Conservation (phyloP, 2,113 vertebrate genomes). For the Microtus pennsylvanicus region DNA sequence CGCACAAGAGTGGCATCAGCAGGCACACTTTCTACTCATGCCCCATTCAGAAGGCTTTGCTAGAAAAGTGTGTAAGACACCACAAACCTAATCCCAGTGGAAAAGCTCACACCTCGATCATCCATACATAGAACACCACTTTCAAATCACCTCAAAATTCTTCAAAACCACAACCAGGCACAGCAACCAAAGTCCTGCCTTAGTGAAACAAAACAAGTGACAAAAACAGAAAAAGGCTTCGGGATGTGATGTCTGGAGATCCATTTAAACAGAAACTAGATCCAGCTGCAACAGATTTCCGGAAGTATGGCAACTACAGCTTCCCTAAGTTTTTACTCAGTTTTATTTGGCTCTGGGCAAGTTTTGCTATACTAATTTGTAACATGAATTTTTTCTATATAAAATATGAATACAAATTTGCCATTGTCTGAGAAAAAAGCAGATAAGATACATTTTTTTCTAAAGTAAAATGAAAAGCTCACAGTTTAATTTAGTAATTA, state of each 20-base stretch:
- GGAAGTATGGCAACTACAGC: not conserved
- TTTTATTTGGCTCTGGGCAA: not conserved
- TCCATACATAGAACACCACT: not conserved
- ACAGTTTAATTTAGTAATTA: slow-evolving; percentile 40
- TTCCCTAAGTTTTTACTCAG: slow-evolving; percentile 4
- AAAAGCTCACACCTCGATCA: not conserved
- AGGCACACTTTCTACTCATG: not conserved
- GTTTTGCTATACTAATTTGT: not conserved
- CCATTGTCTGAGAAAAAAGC: slow-evolving; percentile 25
- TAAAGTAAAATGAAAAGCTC: slow-evolving; percentile 58
- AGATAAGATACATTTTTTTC: slow-evolving; percentile 37
- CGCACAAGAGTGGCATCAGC: not conserved
- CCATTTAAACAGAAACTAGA: not conserved
- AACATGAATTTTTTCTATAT: not conserved
- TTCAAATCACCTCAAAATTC: slow-evolving; percentile 34
- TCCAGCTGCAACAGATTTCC: not conserved
- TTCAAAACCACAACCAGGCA: slow-evolving; percentile 40
- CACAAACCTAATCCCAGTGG: not conserved
- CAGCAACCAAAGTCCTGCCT: not conserved
- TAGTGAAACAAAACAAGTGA: not conserved
- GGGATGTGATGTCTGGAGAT: not conserved
- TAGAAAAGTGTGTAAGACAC: not conserved
- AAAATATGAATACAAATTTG: not conserved
- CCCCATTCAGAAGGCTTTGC: not conserved
- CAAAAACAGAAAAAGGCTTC: not conserved